These are phyloP conservation scores for Astyanax mexicanus DNA, from an alignment of 2,797 vertebrate genomes.

Conservation along the genomic window DNA sequence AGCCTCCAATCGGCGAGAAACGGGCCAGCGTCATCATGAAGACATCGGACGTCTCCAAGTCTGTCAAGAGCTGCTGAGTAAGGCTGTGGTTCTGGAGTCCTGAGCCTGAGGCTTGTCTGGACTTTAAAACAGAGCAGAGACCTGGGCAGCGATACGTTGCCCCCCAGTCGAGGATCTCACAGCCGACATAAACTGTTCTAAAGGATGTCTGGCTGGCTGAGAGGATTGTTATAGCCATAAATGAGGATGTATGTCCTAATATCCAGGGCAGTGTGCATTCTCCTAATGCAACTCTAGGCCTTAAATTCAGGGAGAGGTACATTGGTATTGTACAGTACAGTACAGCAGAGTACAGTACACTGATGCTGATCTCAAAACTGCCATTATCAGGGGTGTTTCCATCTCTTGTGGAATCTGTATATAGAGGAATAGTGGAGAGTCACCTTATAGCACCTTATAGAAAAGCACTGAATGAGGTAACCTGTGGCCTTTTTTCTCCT, in stretches of 20 bases:
- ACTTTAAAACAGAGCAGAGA: constrained; percentile 38
- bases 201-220: constrained; percentile 1
- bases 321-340: not conserved
- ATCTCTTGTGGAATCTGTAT: constrained; percentile 86
- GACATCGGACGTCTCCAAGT: constrained; percentile 90
- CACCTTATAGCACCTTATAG: constrained; percentile 93
- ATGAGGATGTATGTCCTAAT: constrained; percentile 51
- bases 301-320: constrained; percentile 53
- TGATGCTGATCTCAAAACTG: constrained; percentile 37
- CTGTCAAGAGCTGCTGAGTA: constrained; percentile 86
- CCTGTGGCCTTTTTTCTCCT: constrained; percentile 43
- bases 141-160: not conserved
- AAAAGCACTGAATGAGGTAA: constrained; percentile 77
- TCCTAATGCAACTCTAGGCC: constrained; percentile 29
- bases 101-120: constrained; percentile 16
- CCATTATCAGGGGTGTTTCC: constrained; percentile 33
- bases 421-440: constrained; percentile 77
- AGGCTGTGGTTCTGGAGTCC: not conserved
- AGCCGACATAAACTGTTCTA: not conserved
- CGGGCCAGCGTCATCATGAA: constrained; percentile 98
- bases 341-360: not conserved
- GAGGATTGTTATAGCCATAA: constrained; percentile 4
- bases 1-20: constrained; percentile 80
- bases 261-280: constrained; percentile 15
- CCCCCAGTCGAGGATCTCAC: constrained; percentile 11